These are phyloP conservation scores for Macrophya annulata DNA, from an alignment of 2,888 invertebrate genomes.

Conservation along the genomic window DNA sequence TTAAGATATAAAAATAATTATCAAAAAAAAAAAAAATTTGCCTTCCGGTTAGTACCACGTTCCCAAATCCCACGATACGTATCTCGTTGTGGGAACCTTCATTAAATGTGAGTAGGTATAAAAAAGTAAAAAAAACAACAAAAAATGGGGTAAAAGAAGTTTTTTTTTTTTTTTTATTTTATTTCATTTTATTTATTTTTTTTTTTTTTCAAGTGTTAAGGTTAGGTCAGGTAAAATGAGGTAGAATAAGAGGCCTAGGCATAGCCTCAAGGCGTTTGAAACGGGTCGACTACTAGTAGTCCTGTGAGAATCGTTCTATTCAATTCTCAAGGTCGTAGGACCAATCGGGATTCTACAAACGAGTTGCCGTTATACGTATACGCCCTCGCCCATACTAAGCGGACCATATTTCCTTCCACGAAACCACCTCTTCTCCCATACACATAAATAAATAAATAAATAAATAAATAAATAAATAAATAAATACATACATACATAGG, in stretches of 20 bases:
- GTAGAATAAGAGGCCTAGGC: neutral
- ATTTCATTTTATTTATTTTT: neutral
- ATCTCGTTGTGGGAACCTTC: conserved; percentile 28
- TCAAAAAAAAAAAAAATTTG: conserved; percentile 7
- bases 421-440: neutral
- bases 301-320: conserved; percentile 21
- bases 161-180: neutral
- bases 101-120: conserved; percentile 3
- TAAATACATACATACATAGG: too few species aligned
- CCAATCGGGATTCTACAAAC: conserved; percentile 39
- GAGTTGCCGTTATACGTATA: conserved; percentile 28
- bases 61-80: conserved; percentile 18
- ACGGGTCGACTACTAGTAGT: neutral
- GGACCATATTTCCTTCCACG: conserved; percentile 7
- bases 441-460: too few species aligned
- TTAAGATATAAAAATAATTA: too few species aligned
- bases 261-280: neutral
- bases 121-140: neutral
- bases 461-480: too few species aligned
- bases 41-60: neutral
- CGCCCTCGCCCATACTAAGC: conserved; percentile 21
- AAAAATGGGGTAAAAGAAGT: neutral
- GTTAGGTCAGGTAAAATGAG: conserved; percentile 33
- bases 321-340: conserved; percentile 32
- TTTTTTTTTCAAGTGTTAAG: neutral